Evolutionary conservation across 2,797 vertebrate species (phyloP), one percentile per base, ranked within the genome.

Genomic region (Sebastolobus altivelis): DNA sequence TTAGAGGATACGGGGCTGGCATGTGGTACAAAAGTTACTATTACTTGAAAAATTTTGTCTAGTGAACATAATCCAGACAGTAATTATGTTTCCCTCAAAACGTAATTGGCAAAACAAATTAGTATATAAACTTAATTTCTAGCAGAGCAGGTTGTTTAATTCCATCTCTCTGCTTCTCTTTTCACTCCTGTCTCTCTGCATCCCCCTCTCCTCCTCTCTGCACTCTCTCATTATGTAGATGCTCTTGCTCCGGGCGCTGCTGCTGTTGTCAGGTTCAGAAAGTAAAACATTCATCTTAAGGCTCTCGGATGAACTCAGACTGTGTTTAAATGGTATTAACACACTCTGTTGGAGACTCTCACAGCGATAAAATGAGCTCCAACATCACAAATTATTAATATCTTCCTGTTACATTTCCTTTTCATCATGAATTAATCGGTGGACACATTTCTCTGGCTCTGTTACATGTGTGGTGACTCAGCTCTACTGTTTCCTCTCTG

Each of bases 211-310:
- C 13, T 37, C 4, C 22, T 22, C 69, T 43, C 10, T 40, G 38
- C 31, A 31, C 67, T 66, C 63, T 59, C 54, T 76, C 79, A 75
- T 78, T 75, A 63, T 29, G 60, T 13, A 35, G 63, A 49, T 31
- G 49, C 29, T 0, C 18, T 63, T 8, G 27, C 65, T 77, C 54
- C 25, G 58, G 31, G 80, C 27, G 56, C 33, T 63, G 8, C 46
- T 11, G 67, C 67, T 72, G 68, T 40, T 76, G 78, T 76, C 71
- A 22, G 43, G 12, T 72, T 68, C 58, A 33, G 16, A 62, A 56
- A 85, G 69, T 40, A 60, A 80, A 79, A 78, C 81, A 76, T 75
- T 25, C 72, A 66, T 81, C 74, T 72, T 0, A 1, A 70, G 27
- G 49, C 56, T 80, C 43, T 75, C 74, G 40, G 75, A 29, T 14